These are phyloP conservation scores for Brachionus koreanus DNA, from an alignment of 1,140 invertebrate species.

Conservation along the genomic window DNA sequence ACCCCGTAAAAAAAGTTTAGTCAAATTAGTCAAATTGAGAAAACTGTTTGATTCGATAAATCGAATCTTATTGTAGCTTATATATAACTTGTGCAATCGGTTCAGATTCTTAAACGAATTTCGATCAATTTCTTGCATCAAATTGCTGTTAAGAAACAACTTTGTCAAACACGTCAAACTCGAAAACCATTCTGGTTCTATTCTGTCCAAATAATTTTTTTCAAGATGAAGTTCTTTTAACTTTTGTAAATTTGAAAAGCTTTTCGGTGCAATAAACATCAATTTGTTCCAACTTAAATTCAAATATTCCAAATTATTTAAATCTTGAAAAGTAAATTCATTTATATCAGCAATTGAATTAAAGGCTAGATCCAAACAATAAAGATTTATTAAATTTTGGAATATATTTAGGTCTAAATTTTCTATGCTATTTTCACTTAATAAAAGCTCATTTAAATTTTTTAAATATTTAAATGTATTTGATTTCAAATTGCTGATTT, in stretches of 20 bases:
- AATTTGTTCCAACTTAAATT: conserved; percentile 1
- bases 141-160: neutral
- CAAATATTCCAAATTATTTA: neutral
- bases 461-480: neutral
- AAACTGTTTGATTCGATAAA: neutral
- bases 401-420: neutral
- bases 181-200: neutral
- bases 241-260: neutral
- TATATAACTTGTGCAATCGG: neutral
- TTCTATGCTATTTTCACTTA: neutral
- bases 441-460: neutral
- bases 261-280: neutral
- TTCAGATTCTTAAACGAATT: neutral
- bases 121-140: neutral
- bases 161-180: neutral
- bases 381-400: neutral
- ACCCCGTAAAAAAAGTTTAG: neutral
- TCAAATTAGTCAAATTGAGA: neutral
- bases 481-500: neutral
- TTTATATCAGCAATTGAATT: neutral
- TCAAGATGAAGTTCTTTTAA: neutral
- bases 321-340: neutral
- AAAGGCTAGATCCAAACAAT: neutral
- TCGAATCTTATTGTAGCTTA: neutral
- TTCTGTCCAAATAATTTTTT: neutral